Percentiles rank a stretch among this genome's conserved stretches.
phyloP scores from a whole-genome alignment of 1,140 invertebrate species.

The Temnothorax nylanderi region DNA sequence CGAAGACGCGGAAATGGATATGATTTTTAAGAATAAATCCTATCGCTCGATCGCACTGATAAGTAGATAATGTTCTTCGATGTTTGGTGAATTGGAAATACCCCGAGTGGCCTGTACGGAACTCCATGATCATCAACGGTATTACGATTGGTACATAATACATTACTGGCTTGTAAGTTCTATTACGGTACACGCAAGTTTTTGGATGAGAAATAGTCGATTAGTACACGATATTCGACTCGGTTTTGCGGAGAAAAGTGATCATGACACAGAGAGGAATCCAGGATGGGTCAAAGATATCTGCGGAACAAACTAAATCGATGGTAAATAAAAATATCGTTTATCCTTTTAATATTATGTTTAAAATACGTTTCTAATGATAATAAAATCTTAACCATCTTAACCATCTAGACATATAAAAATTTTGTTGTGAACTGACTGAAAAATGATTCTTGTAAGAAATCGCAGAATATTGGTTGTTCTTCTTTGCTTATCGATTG shows the following conservation, averaged over 20 bases:
- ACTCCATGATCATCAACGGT: not conserved
- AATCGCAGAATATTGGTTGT: not conserved
- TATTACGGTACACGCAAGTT: not conserved
- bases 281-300: constrained; percentile 58
- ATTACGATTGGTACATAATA: not conserved
- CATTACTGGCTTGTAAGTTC: not conserved
- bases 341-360: not conserved
- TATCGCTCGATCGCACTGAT: no score
- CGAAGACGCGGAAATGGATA: not conserved
- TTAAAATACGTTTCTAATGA: not conserved
- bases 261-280: constrained; percentile 66
- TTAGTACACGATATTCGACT: not conserved
- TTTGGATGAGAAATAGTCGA: not conserved
- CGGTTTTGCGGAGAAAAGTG: not conserved
- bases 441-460: not conserved
- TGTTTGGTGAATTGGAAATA: not conserved
- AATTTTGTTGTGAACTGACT: not conserved
- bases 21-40: not conserved
- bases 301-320: constrained; percentile 59
- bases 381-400: not conserved
- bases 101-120: not conserved
- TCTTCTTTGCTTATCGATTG: not conserved
- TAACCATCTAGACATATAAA: not conserved
- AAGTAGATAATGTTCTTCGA: not conserved
- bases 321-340: constrained; percentile 62